Percentiles rank a stretch among this genome's conserved stretches.
Evolutionary conservation across 2,113 vertebrate species (phyloP).

Genomic region (Onychostoma macrolepis): DNA sequence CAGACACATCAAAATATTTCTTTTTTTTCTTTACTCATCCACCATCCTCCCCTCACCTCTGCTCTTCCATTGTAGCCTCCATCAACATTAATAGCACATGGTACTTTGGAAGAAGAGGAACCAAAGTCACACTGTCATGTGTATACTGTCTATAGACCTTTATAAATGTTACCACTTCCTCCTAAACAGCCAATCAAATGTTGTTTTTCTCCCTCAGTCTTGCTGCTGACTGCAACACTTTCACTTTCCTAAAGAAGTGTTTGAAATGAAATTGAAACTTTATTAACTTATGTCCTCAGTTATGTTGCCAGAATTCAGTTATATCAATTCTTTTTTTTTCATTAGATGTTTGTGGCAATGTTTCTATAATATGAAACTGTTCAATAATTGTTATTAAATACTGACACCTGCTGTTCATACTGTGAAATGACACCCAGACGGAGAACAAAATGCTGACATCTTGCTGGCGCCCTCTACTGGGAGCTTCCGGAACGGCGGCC

Average conservation of each 20-base stretch:
- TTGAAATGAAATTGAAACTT: neutral
- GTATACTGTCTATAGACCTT: neutral
- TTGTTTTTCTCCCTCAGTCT: neutral
- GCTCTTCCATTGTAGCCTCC: neutral
- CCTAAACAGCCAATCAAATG: neutral
- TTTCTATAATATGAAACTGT: neutral
- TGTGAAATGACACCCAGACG: neutral
- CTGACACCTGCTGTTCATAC: slow-evolving; percentile 27
- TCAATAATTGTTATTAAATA: neutral
- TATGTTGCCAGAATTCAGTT: neutral
- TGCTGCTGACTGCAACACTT: neutral
- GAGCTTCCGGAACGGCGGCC: neutral
- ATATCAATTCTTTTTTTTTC: neutral
- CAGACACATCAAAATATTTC: neutral
- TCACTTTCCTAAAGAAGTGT: neutral
- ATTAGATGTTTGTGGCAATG: neutral
- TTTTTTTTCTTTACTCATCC: neutral
- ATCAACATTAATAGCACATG: neutral
- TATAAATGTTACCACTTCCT: slow-evolving; percentile 18
- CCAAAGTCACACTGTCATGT: neutral
- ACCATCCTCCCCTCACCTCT: neutral
- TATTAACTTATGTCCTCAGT: neutral
- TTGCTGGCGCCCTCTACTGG: slow-evolving; percentile 30
- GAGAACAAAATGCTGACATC: neutral
- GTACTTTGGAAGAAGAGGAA: slow-evolving; percentile 18